Base-by-base conservation (phyloP, 2,888 invertebrate genomes). In the Myopa tessellatipennis region DNA sequence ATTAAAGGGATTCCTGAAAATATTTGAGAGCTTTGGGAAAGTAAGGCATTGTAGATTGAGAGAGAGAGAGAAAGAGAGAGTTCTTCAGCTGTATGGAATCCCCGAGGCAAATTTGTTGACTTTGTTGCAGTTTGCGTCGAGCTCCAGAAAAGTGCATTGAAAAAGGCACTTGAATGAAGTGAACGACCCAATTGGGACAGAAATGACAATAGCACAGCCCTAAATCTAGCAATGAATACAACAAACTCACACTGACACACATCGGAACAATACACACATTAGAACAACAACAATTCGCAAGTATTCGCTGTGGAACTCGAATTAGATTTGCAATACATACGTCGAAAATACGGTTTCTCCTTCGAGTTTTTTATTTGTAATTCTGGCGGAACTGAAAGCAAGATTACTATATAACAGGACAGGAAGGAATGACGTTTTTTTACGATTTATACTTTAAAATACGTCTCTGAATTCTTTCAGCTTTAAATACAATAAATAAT, bases 71-170 rank as follows among this genome's bases (percentile, higher is more conserved):
- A 38, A 58, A 69, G 38, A 68, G 14, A 12, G 26, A 71, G 70
- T 65, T 71, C 74, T 63, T 63, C 16, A 60, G 36, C 75, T 78
- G 71, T 72, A 78, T 26, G 38, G 45, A 77, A 79, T 78, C 78
- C 74, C 71, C 55, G 74, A 71, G 79, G 74, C 74, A 77, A 77
- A 79, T 77, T 77, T 79, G 77, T 79, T 80, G 76, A 69, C 77
- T 77, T 77, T 72, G 75, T 77, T 76, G 74, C 79, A 77, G 50
- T 74, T 76, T 60, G 40, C 55, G 34, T 67, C 40, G 68, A 36
- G 68, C 65, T 73, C 55, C 12, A 16, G 55, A 63, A 67, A 76
- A 76, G 63, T 79, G 75, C 77, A 79, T 52, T 36, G 78, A 73
- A 73, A 74, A 45, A 45, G 45, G 76, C 73, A 79, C 76, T 79